A percentile compares a stretch with the other conserved stretches of the same genome.
Conservation (phyloP, 2,888 invertebrate species). For the Tetranychus truncatus region DNA sequence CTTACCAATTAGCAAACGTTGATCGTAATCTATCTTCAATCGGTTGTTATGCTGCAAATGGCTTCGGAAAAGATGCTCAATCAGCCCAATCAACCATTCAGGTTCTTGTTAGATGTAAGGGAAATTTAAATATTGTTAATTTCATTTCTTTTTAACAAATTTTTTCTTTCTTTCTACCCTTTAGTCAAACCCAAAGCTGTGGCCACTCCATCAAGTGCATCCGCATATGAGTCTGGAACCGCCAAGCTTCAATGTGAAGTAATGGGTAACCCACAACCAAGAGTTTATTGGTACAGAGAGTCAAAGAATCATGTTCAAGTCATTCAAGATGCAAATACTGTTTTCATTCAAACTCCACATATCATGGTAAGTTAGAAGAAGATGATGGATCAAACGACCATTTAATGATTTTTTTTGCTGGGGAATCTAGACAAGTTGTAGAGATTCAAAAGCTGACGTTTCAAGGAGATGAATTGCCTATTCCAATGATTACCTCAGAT, state of each 20-base stretch:
- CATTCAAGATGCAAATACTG: background rate
- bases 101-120: slow-evolving; percentile 63
- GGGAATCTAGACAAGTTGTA: too few species aligned
- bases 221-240: slow-evolving; percentile 51
- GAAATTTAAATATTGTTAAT: background rate
- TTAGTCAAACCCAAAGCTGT: slow-evolving; percentile 55
- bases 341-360: slow-evolving; percentile 2
- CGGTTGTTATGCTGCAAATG: slow-evolving; percentile 70
- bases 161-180: slow-evolving; percentile 1
- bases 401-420: too few species aligned
- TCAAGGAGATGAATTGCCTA: too few species aligned
- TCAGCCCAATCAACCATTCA: slow-evolving; percentile 44
- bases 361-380: background rate
- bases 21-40: slow-evolving; percentile 60
- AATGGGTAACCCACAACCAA: slow-evolving; percentile 57
- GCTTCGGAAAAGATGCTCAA: slow-evolving; percentile 68
- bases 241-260: slow-evolving; percentile 58
- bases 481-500: too few species aligned
- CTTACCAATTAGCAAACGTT: slow-evolving; percentile 38
- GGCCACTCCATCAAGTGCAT: slow-evolving; percentile 54
- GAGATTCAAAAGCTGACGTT: too few species aligned
- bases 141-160: background rate
- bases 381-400: background rate
- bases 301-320: slow-evolving; percentile 32
- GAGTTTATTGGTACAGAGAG: slow-evolving; percentile 35